Evolutionary conservation across 2,797 vertebrate genomes (phyloP).

Genomic region (Myotis planiceps): DNA sequence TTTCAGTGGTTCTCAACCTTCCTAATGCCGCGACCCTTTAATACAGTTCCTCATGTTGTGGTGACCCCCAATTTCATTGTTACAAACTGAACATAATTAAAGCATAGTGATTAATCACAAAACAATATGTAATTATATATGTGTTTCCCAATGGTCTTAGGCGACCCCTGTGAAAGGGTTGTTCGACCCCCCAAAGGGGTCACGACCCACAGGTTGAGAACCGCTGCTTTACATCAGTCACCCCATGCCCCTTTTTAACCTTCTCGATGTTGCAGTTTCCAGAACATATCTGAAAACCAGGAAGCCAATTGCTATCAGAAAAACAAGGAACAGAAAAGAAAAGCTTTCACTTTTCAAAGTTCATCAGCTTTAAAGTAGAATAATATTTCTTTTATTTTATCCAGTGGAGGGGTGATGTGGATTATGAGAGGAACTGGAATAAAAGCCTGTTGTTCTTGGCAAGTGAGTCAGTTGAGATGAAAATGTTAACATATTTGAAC

Average conservation of each 20-base stretch:
- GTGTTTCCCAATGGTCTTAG: too few relatives aligned
- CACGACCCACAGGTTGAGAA: too few relatives aligned
- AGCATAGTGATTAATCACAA: too few relatives aligned
- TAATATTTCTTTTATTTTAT: slow-evolving; percentile 31
- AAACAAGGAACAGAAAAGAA: neutral
- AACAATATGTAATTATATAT: too few relatives aligned
- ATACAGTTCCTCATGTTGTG: too few relatives aligned
- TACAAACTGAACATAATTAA: too few relatives aligned
- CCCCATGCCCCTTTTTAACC: neutral
- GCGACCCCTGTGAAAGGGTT: too few relatives aligned
- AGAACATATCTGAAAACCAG: neutral
- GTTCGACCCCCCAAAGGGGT: too few relatives aligned
- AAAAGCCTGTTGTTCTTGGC: slow-evolving; percentile 39
- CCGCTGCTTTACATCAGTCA: neutral
- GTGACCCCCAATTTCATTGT: too few relatives aligned
- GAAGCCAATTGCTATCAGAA: neutral
- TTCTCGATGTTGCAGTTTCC: neutral
- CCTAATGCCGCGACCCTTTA: too few relatives aligned
- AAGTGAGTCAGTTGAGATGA: neutral
- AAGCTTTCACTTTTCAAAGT: slow-evolving; percentile 24
- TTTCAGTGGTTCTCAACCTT: neutral
- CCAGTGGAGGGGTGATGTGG: neutral
- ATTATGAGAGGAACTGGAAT: neutral
- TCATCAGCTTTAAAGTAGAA: slow-evolving; percentile 28
- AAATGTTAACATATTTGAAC: slow-evolving; percentile 55